Percentiles rank a stretch among this genome's conserved stretches.
phyloP scores from a whole-genome alignment of 2,888 invertebrate species.

The Clistopyga incitator region DNA sequence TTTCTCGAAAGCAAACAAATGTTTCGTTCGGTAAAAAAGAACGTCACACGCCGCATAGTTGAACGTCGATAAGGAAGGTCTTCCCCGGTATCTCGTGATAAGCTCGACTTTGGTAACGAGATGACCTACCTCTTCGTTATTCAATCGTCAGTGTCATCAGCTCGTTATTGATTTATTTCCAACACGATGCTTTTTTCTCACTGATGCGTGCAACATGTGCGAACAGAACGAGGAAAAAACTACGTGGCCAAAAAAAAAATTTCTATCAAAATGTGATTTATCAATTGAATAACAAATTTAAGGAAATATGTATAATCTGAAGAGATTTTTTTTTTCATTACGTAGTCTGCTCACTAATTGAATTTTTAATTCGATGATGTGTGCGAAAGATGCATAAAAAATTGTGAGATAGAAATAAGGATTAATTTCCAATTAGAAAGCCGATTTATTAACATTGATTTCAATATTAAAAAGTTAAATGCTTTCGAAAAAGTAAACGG shows the following conservation, averaged over 20 bases:
- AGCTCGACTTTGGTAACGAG: conserved; percentile 2
- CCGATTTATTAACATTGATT: too few relatives aligned
- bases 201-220: background rate
- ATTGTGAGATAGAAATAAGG: too few relatives aligned
- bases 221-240: too few relatives aligned
- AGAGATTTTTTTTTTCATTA: too few relatives aligned
- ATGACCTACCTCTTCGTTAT: conserved; percentile 21
- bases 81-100: background rate
- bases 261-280: too few relatives aligned
- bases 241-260: background rate
- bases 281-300: too few relatives aligned
- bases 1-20: conserved; percentile 39
- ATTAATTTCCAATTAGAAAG: too few relatives aligned
- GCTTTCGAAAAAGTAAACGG: background rate
- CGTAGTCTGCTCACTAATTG: too few relatives aligned
- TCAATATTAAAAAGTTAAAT: background rate
- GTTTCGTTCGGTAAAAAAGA: conserved; percentile 35
- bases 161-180: conserved; percentile 44
- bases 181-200: conserved; percentile 6
- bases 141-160: conserved; percentile 17
- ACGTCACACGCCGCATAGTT: background rate
- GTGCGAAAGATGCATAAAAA: too few relatives aligned
- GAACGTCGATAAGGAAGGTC: conserved; percentile 31
- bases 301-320: too few relatives aligned
- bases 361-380: too few relatives aligned